phyloP scores from a whole-genome alignment of 2,113 vertebrate genomes.

The Erinaceus europaeus region DNA sequence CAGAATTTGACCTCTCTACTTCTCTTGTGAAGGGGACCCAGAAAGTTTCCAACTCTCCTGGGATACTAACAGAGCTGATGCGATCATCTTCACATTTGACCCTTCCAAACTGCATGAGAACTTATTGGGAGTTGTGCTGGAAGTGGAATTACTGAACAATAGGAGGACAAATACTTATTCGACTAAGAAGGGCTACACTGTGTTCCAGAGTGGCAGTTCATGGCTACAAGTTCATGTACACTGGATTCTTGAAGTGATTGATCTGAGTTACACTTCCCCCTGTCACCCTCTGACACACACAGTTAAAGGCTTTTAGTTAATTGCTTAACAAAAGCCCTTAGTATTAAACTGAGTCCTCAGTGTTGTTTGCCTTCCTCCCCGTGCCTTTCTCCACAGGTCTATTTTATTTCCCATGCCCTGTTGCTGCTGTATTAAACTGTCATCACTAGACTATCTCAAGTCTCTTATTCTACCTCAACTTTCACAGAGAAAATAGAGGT shows the following conservation, averaged over 20 bases:
- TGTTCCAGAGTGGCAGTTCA: not conserved
- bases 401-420: not conserved
- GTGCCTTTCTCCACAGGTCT: not conserved
- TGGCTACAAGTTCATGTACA: not conserved
- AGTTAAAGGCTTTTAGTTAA: too few species aligned
- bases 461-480: not conserved
- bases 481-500: not conserved
- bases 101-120: not conserved
- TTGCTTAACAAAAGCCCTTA: too few species aligned
- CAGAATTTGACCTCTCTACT: not conserved
- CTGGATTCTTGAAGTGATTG: not conserved
- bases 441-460: not conserved
- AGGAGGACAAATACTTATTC: not conserved
- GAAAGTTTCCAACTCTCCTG: not conserved
- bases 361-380: not conserved
- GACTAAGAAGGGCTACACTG: not conserved
- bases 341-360: not conserved
- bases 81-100: not conserved
- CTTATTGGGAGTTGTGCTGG: not conserved
- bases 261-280: too few species aligned
- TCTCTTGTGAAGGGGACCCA: not conserved
- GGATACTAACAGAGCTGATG: not conserved
- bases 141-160: not conserved
- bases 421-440: not conserved
- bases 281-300: too few species aligned